Evolutionary conservation across 2,888 invertebrate genomes (phyloP), one percentile per base, ranked within the genome.

Genomic region (Homarus gammarus): DNA sequence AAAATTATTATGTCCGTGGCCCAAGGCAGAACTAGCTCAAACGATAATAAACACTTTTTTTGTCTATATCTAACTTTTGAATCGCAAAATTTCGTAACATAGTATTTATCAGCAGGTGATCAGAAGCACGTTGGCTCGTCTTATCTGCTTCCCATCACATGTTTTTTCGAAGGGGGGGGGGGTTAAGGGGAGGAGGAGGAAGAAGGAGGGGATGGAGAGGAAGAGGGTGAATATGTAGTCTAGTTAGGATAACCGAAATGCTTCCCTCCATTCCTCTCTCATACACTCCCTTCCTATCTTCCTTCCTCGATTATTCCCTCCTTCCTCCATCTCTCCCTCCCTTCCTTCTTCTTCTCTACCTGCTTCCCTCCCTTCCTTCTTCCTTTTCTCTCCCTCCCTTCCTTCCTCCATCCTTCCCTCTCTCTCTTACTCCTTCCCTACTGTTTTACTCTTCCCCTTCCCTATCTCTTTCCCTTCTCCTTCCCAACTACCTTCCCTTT

Each of bases 1-100:
- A 56, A 78, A 78, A 51, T 78, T 56, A 40, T 56, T 27, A 64
- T 10, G 33, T 78, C 56, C 56, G 1, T 0, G 33, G 56, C 78
- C 56, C 3, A 6, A 51, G 18, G 56, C 78, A 31, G 33, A 38
- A 33, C 33, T 51, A 51, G 33, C 33, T 56, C 33, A 51, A 49
- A 33, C 73, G 73, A 73, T 73, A 84, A 84, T 78, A 78, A 78
- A 78, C 78, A 51, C 33, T 78, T 78, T 64, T 44, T 75, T 78
- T 33, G 6, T 56, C 33, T 0, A n/a, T 81, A 81, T 81, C 81
- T 81, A 31, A 36, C 64, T 81, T 36, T 68, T 12, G 70, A 83
- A 83, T 83, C 82, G 64, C 44, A 83, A 83, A 68, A 83, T 83
- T 83, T 83, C 82, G 27, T 70, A 83, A 70, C 70, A 70, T 49